Evolutionary conservation across 2,113 vertebrate genomes (phyloP).

Genomic region (Lagenorhynchus albirostris): DNA sequence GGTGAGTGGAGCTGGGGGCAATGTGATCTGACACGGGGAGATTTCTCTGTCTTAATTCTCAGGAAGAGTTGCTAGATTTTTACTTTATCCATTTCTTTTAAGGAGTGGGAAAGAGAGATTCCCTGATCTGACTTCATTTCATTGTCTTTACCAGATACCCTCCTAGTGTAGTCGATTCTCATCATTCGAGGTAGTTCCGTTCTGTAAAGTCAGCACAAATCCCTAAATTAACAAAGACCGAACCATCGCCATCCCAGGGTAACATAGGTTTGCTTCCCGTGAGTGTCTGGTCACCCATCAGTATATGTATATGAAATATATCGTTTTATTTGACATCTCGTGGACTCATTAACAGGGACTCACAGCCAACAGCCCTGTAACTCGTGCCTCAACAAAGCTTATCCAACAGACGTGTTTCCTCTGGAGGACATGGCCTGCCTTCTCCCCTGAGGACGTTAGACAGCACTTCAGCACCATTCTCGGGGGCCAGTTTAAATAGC

Average conservation of each 20-base stretch:
- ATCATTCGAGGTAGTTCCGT: background rate
- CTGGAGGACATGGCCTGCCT: background rate
- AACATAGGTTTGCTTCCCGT: background rate
- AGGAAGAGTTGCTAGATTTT: background rate
- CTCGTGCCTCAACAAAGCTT: background rate
- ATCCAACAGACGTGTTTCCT: background rate
- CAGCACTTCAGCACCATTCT: background rate
- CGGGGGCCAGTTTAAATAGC: background rate
- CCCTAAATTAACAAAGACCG: background rate
- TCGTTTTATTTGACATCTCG: background rate
- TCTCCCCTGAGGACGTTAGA: background rate
- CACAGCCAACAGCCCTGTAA: background rate
- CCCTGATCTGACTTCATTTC: background rate
- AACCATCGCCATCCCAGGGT: background rate
- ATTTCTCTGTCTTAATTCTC: background rate
- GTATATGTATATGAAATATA: background rate
- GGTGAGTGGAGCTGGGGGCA: background rate
- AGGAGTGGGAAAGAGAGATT: background rate
- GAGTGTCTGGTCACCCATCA: background rate
- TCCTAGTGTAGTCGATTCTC: background rate
- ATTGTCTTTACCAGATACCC: background rate
- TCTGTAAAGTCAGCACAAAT: background rate
- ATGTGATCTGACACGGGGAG: background rate
- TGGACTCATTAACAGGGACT: background rate
- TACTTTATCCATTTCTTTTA: background rate